phyloP scores from a whole-genome alignment of 2,888 invertebrate genomes.

The Pocota personata region DNA sequence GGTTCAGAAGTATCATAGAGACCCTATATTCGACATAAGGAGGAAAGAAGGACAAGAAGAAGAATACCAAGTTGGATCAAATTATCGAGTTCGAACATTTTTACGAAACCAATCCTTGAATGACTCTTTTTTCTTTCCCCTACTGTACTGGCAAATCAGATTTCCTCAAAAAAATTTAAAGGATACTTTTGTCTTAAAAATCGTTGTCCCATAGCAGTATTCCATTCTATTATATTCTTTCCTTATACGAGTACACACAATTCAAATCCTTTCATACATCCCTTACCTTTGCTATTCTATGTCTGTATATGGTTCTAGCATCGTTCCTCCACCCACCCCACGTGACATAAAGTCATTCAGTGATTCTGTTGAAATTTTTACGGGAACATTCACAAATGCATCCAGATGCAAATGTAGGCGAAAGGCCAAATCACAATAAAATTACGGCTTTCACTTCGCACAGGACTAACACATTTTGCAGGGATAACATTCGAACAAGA shows the following conservation, averaged over 20 bases:
- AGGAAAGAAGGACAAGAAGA: no score
- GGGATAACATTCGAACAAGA: slow-evolving; percentile 29
- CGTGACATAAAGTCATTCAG: slow-evolving; percentile 33
- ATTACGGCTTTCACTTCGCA: slow-evolving; percentile 1
- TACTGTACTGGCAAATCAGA: background rate
- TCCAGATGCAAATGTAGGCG: slow-evolving; percentile 19
- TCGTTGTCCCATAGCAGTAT: no score
- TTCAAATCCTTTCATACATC: no score
- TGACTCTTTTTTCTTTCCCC: background rate
- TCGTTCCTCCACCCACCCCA: slow-evolving; percentile 5
- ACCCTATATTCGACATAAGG: no score
- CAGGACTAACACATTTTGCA: background rate
- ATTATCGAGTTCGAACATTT: no score
- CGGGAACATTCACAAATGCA: slow-evolving; percentile 42
- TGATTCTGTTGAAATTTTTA: slow-evolving; percentile 36
- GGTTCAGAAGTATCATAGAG: no score
- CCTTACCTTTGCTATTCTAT: no score
- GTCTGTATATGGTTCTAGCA: no score
- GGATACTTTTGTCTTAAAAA: background rate
- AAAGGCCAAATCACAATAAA: slow-evolving; percentile 2
- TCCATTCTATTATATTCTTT: no score
- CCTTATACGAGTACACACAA: background rate
- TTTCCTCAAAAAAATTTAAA: background rate
- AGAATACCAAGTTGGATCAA: no score
- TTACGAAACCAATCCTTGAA: no score